Conservation (phyloP, 2,888 invertebrate genomes). For the Spodoptera exigua region DNA sequence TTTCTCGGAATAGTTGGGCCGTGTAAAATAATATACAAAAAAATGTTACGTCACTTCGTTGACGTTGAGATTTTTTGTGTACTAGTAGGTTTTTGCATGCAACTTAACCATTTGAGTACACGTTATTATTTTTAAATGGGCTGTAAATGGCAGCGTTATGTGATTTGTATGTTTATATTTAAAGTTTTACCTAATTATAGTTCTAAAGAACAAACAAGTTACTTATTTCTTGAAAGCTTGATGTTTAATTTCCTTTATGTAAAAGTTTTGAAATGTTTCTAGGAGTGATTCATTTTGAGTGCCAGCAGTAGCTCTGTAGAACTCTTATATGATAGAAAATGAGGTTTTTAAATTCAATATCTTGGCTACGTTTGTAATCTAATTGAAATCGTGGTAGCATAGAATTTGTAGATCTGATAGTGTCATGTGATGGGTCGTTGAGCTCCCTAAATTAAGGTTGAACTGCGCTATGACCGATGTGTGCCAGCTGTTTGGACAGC, state of each 20-base stretch:
- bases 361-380: neutral
- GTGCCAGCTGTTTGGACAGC: too few relatives aligned
- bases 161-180: conserved; percentile 1
- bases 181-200: too few relatives aligned
- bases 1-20: conserved; percentile 21
- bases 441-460: too few relatives aligned
- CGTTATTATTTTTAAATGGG: conserved; percentile 12
- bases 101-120: conserved; percentile 3
- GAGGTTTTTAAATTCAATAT: neutral
- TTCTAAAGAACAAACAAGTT: neutral
- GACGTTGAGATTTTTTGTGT: conserved; percentile 6
- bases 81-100: conserved; percentile 17
- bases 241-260: conserved; percentile 1
- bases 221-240: neutral
- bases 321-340: neutral
- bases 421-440: too few relatives aligned
- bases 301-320: neutral
- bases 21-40: conserved; percentile 11
- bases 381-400: neutral
- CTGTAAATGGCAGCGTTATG: neutral
- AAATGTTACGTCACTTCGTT: neutral
- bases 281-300: neutral
- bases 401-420: too few relatives aligned
- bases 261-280: neutral
- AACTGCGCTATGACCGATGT: too few relatives aligned